Evolutionary conservation across 2,797 vertebrate genomes (phyloP), one percentile per base, ranked within the genome.

Genomic region (Thunnus albacares): DNA sequence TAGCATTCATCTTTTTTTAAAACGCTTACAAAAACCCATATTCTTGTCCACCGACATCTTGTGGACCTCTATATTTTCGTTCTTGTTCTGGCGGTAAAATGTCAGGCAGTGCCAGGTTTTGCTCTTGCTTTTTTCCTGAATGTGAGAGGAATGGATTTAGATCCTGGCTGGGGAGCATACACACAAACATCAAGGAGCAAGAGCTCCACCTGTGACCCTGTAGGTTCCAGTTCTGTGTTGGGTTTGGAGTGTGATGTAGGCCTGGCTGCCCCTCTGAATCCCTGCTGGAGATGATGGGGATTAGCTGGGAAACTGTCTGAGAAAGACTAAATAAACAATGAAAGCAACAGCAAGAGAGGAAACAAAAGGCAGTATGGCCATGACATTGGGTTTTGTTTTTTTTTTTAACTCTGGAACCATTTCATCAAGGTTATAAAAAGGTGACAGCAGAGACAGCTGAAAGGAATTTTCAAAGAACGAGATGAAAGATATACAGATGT

Each of bases 261-360:
- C 64, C 84, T 35, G 76, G 80, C 81, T 75, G 84, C 86, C 73
- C 74, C 79, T 56, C 82, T 83, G 81, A 74, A 86, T 80, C 84
- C 81, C 89, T 69, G 85, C 83, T 11, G 41, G 73, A 81, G 75
- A 83, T 79, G 77, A 84, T 74, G 86, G 87, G 81, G 86, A 88
- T 90, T 84, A 88, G 82, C 71, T 79, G 58, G 75, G 80, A 92
- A 90, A 89, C 85, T 74, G 76, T 84, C 79, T 78, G 82, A 82
- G 71, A 89, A 89, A 72, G 81, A 81, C 84, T 86, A 86, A 87
- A 86, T 89, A 90, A 92, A 89, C 85, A 90, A 89, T 82, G 84
- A 87, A 90, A 85, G 65, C 75, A 78, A 49, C 90, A 84, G 81
- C 45, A n/a, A 79, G 86, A 53, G 53, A 72, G 62, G 72, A 71